A percentile compares a stretch with the other conserved stretches of the same genome.
Conservation (phyloP, 2,888 invertebrate genomes). For the Dolomedes plantarius region DNA sequence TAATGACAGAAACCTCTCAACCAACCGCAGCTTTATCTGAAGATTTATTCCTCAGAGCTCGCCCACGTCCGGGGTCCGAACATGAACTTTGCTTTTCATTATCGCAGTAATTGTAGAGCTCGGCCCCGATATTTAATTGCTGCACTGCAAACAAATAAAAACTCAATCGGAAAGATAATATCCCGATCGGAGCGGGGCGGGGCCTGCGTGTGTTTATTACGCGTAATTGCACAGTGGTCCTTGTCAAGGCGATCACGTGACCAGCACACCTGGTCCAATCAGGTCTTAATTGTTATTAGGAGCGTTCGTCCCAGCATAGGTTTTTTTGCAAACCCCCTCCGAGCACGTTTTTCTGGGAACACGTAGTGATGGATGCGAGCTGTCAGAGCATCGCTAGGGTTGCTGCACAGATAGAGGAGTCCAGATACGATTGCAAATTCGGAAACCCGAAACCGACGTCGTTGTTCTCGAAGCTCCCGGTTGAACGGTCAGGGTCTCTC, state of each 20-base stretch:
- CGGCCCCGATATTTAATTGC: constrained; percentile 51
- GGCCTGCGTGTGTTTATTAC: constrained; percentile 55
- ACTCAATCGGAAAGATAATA: constrained; percentile 46
- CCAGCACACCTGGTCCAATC: constrained; percentile 57
- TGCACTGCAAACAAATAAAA: constrained; percentile 58
- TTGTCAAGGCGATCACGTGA: constrained; percentile 58
- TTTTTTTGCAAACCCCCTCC: not conserved
- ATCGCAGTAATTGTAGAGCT: constrained; percentile 21
- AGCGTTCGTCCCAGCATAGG: not conserved
- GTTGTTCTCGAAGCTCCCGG: not conserved
- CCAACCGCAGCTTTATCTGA: constrained; percentile 44
- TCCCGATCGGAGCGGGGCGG: constrained; percentile 21
- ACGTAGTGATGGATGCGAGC: constrained; percentile 57
- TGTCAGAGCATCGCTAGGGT: constrained; percentile 54
- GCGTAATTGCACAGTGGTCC: constrained; percentile 67
- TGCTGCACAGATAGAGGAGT: constrained; percentile 42
- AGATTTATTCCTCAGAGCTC: constrained; percentile 46
- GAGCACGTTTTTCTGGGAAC: constrained; percentile 56
- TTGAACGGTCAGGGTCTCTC: not conserved
- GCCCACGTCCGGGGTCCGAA: constrained; percentile 31
- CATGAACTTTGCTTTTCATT: constrained; percentile 11
- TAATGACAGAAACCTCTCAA: constrained; percentile 17
- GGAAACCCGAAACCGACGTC: constrained; percentile 46
- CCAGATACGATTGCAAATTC: constrained; percentile 57
- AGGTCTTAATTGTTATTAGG: constrained; percentile 71